phyloP scores from a whole-genome alignment of 2,888 invertebrate species.

The Melipona beecheii region DNA sequence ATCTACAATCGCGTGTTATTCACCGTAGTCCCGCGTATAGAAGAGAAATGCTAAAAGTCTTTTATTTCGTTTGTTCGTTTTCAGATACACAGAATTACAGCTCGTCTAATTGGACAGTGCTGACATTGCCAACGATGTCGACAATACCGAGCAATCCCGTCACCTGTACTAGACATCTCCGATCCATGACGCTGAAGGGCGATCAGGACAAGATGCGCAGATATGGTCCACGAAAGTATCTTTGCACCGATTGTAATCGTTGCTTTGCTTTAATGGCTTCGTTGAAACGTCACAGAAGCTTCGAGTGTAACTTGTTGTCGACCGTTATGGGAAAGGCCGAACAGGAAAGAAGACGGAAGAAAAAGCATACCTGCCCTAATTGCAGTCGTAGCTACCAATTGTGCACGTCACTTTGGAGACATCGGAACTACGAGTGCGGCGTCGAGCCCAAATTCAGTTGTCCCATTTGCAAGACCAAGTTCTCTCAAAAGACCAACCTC shows the following conservation, averaged over 20 bases:
- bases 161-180: slow-evolving; percentile 68
- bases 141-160: slow-evolving; percentile 34
- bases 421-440: slow-evolving; percentile 86
- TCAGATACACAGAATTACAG: slow-evolving; percentile 74
- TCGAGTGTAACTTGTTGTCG: slow-evolving; percentile 52
- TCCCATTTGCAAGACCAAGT: slow-evolving; percentile 86
- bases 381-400: slow-evolving; percentile 78
- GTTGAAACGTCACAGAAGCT: slow-evolving; percentile 72
- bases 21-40: not conserved
- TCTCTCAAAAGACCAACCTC: slow-evolving; percentile 86
- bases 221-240: slow-evolving; percentile 75
- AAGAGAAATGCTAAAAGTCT: slow-evolving; percentile 13
- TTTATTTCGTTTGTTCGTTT: slow-evolving; percentile 51
- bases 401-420: slow-evolving; percentile 81
- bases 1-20: not conserved
- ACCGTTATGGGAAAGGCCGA: not conserved
- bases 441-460: slow-evolving; percentile 87
- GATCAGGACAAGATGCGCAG: slow-evolving; percentile 37
- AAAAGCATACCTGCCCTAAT: slow-evolving; percentile 74
- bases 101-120: slow-evolving; percentile 78
- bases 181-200: slow-evolving; percentile 72
- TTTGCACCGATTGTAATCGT: slow-evolving; percentile 76
- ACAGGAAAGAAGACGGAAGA: slow-evolving; percentile 59
- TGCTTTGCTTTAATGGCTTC: slow-evolving; percentile 77
- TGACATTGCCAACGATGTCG: slow-evolving; percentile 75